Conservation (phyloP, 2,888 invertebrate genomes). For the Pseudoips prasinana region DNA sequence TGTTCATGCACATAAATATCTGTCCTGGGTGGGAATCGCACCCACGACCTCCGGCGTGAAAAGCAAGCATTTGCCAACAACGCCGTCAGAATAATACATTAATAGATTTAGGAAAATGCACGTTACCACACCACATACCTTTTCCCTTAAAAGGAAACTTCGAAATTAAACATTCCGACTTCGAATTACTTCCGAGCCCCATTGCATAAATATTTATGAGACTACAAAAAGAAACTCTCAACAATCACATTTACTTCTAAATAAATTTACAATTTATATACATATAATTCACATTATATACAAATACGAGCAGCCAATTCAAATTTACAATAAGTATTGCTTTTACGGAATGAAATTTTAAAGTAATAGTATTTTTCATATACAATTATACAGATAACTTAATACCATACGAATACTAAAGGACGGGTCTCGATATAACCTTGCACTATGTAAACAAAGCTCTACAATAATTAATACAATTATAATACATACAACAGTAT, state of each 20-base stretch:
- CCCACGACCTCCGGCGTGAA: no score
- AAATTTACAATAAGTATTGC: conserved; percentile 35
- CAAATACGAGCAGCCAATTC: conserved; percentile 32
- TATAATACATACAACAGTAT: conserved; percentile 1
- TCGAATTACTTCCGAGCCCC: no score
- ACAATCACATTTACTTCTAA: conserved; percentile 3
- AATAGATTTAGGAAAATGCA: no score
- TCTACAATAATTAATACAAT: conserved; percentile 8
- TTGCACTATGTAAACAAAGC: conserved; percentile 23
- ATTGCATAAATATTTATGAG: no score
- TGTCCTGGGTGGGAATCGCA: no score
- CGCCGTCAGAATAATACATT: no score
- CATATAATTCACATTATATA: conserved; percentile 40
- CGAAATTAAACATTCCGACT: no score
- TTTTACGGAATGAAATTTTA: conserved; percentile 32
- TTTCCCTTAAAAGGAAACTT: no score
- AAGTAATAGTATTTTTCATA: conserved; percentile 13
- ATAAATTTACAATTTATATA: conserved; percentile 42
- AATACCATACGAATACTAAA: conserved; percentile 19
- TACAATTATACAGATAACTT: conserved; percentile 18
- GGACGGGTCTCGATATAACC: conserved; percentile 31
- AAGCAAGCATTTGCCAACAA: no score
- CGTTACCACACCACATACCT: no score
- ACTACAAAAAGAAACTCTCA: no score
- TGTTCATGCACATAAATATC: no score